Base-by-base conservation (phyloP, 2,888 invertebrate genomes). In the Cheilosia vulpina region DNA sequence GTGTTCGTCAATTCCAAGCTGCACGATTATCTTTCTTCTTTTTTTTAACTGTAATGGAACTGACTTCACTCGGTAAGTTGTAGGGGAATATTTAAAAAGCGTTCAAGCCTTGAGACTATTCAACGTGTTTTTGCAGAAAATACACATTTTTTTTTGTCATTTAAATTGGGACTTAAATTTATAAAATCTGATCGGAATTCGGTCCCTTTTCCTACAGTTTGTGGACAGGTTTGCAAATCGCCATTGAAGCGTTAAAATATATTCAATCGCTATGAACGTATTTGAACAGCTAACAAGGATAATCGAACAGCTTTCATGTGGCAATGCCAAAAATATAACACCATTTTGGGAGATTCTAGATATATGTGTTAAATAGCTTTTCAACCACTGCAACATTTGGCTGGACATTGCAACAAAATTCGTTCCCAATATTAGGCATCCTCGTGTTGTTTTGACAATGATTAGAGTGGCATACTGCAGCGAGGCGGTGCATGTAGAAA, bases 321-420 rank as follows among this genome's bases (percentile, higher is more conserved):
- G 27, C 7, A 50, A 31, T 80, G 79, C 66, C 79, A 80, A 73
- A 73, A 60, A 50, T 52, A 73, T 71, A 79, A 79, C 72, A 62
- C 45, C 52, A 65, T 38, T 43, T 53, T 52, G 60, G 52, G 19
- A 52, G 21, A 55, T 34, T 60, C 38, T 34, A 55, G 31, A 55
- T 68, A 52, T 17, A 6, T 47, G 38, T 38, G 38, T 7, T 9
- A 80, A 73, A 80, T 57, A 75, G 68, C 69, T 68, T 17, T 63
- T 50, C 31, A 68, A 75, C 73, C 81, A 82, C 50, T 65, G 82
- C 71, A 82, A 66, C 82, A 82, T 77, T 82, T 82, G 76, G 82
- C 38, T 58, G 65, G 52, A 82, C 82, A 82, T 38, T 71, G 65
- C n/a, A 65, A 38, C 65, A 47, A 58, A 57, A 66, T 71, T 69